Conservation (phyloP, 2,113 vertebrate species). For the Halcyon senegalensis region DNA sequence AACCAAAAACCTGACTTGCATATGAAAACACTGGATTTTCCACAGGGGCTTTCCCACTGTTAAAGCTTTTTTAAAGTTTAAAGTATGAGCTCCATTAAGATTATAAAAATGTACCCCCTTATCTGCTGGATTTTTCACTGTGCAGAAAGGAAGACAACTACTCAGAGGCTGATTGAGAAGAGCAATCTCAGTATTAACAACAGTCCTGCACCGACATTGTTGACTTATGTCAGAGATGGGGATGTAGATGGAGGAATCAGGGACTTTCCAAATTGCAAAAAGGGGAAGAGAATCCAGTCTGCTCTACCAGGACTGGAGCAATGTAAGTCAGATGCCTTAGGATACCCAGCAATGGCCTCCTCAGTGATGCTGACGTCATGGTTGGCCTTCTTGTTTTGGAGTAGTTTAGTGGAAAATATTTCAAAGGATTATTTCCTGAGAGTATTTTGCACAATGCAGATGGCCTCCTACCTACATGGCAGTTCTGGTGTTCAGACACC, state of each 20-base stretch:
- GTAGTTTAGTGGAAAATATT: neutral
- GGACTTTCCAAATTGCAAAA: conserved; percentile 47
- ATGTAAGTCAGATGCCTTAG: neutral
- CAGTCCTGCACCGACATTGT: neutral
- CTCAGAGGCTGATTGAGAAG: neutral
- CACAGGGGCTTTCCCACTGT: conserved; percentile 51
- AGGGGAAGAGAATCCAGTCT: conserved; percentile 12
- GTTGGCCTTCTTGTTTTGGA: neutral
- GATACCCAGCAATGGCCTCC: neutral
- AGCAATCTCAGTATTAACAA: neutral
- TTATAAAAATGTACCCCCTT: conserved; percentile 23
- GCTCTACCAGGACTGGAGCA: neutral
- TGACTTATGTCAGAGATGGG: neutral
- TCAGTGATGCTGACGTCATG: neutral
- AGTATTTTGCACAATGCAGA: neutral
- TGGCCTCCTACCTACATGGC: neutral
- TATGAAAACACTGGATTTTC: conserved; percentile 55
- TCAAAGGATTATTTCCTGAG: neutral
- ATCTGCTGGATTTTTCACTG: neutral
- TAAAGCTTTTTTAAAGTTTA: conserved; percentile 58
- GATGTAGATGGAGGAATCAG: neutral
- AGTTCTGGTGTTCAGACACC: neutral
- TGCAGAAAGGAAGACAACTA: neutral
- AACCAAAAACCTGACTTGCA: conserved; percentile 53
- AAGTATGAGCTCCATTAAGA: conserved; percentile 23